Conservation (phyloP, 2,113 vertebrate genomes). For the Naja naja region DNA sequence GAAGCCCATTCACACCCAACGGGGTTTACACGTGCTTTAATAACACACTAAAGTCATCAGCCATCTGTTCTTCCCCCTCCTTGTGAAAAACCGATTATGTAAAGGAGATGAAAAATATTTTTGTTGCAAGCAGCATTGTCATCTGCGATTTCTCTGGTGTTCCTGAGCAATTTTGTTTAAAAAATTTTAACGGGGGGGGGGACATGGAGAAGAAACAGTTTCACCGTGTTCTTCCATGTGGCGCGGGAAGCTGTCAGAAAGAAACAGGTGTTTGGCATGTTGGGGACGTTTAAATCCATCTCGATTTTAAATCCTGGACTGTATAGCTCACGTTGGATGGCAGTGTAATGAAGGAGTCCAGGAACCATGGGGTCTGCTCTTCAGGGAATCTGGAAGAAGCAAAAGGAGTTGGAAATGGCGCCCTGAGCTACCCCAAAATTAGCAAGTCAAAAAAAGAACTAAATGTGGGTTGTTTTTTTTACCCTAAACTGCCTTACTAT, state of each 20-base stretch:
- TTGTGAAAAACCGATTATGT: conserved; percentile 56
- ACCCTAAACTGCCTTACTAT: neutral
- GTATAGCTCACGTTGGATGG: neutral
- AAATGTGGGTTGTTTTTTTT: neutral
- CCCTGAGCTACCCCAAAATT: neutral
- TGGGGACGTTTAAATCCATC: neutral
- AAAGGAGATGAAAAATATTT: conserved; percentile 65
- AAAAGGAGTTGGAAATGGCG: neutral
- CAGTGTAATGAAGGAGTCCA: neutral
- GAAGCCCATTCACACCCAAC: neutral
- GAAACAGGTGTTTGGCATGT: neutral
- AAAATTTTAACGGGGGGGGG: too few relatives aligned
- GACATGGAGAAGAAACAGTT: neutral
- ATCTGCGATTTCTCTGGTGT: conserved; percentile 31
- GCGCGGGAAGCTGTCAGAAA: neutral
- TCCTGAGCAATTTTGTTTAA: neutral
- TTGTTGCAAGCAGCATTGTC: conserved; percentile 52
- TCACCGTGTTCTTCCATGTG: neutral
- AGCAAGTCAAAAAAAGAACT: neutral
- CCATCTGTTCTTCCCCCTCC: conserved; percentile 67
- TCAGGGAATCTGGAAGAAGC: neutral
- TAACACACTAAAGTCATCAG: neutral
- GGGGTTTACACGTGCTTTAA: neutral
- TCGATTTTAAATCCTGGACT: neutral
- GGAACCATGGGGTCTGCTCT: neutral